Evolutionary conservation across 2,888 invertebrate genomes (phyloP), one percentile per base, ranked within the genome.

Genomic region (Argyresthia albistria): DNA sequence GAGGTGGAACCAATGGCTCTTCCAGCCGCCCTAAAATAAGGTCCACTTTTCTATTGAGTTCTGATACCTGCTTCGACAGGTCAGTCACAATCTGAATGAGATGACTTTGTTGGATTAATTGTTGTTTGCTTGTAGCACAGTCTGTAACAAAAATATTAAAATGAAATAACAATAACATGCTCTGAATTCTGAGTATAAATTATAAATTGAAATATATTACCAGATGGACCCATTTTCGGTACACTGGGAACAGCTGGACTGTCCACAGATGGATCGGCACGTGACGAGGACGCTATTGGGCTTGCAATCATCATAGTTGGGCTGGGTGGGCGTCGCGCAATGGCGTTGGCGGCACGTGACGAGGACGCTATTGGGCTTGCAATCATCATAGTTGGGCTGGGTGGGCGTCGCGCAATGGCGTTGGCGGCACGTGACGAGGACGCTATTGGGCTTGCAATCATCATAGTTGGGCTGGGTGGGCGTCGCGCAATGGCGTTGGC

Each of bases 11-110:
- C 11, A 37, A 12, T 49, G 49, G 14, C n/a, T 37, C 37, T 37
- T 36, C 36, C 12, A 39, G 16, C 12, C 39, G 36, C 8, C 7
- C 39, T 37, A 49, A 37, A 11, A 49, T 7, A 8, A 48, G 35
- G 35, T 48, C 48, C 8, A 48, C 35, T 48, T 48, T 48, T 35
- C 48, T 48, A 48, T 11, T 48, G 1, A 48, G 4, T 48, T 48
- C 48, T 35, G 25, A 35, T 35, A 48, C 35, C 11, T 48, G 35
- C 8, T 35, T 12, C 11, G 48, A 48, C n/a, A 48, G 35, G 48
- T 48, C 48, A 25, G 48, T 48, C 35, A 35, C 35, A 25, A 48
- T 35, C 35, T 48, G 48, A 8, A 49, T 49, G 14, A 36, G 49
- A 49, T 49, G 49, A 39, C 49, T 14, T 39, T 49, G 49, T 10